A percentile compares a stretch with the other conserved stretches of the same genome.
phyloP scores from a whole-genome alignment of 2,888 invertebrate genomes.

The Melipona beecheii region DNA sequence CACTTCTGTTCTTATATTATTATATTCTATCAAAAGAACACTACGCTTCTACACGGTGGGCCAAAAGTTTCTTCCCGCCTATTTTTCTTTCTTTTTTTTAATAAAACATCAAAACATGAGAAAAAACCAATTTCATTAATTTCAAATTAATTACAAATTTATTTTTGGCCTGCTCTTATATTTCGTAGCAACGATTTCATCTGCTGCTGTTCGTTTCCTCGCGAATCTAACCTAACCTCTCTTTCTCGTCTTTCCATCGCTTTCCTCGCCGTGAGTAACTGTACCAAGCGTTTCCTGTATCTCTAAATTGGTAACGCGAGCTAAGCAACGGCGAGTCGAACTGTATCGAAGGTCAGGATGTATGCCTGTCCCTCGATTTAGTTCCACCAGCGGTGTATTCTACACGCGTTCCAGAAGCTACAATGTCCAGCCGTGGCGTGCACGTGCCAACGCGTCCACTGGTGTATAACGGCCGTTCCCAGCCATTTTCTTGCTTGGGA shows the following conservation, averaged over 20 bases:
- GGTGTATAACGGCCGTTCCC: background rate
- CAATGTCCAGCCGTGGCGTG: conserved; percentile 27
- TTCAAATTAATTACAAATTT: background rate
- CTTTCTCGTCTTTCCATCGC: conserved; percentile 29
- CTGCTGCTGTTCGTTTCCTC: conserved; percentile 27
- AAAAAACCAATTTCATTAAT: no score
- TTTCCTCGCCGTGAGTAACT: conserved; percentile 68
- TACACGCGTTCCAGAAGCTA: conserved; percentile 37
- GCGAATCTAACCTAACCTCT: background rate
- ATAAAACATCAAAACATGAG: no score
- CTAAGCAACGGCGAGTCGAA: conserved; percentile 65
- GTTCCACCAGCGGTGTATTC: conserved; percentile 43
- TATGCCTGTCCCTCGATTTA: conserved; percentile 45
- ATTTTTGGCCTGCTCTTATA: background rate
- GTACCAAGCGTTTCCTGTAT: conserved; percentile 73
- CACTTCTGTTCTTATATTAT: no score
- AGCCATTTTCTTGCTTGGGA: background rate
- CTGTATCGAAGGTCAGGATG: conserved; percentile 73
- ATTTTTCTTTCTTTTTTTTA: no score
- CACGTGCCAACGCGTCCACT: background rate
- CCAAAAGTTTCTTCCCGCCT: no score
- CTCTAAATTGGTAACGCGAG: conserved; percentile 75
- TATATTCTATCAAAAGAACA: no score
- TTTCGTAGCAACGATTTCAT: background rate
- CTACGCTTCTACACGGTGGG: no score